These are phyloP conservation scores for Noctuana brunneofusca DNA, from an alignment of 2,888 invertebrate species.

Conservation along the genomic window DNA sequence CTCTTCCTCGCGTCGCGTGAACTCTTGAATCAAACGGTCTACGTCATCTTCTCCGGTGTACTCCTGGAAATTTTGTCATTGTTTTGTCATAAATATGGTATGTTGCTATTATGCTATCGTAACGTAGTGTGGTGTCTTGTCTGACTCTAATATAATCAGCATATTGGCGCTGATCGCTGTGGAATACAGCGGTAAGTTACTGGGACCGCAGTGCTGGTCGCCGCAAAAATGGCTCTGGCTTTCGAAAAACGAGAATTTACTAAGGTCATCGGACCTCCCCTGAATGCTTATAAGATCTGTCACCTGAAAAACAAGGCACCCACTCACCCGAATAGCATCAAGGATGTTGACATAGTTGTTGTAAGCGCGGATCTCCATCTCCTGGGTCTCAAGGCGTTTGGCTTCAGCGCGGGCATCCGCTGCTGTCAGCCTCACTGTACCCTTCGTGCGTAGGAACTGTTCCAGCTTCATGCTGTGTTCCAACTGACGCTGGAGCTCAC, in stretches of 20 bases:
- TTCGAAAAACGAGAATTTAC: no score
- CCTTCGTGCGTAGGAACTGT: slow-evolving; percentile 92
- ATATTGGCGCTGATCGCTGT: no score
- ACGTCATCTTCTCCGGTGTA: slow-evolving; percentile 86
- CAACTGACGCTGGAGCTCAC: slow-evolving; percentile 92
- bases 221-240: no score
- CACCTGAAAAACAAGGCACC: no score
- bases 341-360: slow-evolving; percentile 89
- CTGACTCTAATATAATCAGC: no score
- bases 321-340: slow-evolving; percentile 73
- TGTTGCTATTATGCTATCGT: neutral
- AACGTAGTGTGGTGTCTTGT: no score
- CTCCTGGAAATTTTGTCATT: slow-evolving; percentile 56
- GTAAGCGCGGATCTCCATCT: slow-evolving; percentile 87
- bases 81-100: neutral
- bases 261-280: no score
- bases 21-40: slow-evolving; percentile 87
- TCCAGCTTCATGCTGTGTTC: slow-evolving; percentile 93
- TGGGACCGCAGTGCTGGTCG: no score
- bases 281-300: no score
- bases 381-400: slow-evolving; percentile 85
- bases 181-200: no score
- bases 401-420: slow-evolving; percentile 89
- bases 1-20: slow-evolving; percentile 93
- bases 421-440: slow-evolving; percentile 89